phyloP scores from a whole-genome alignment of 2,113 vertebrate genomes.

The Callaeas wilsoni region DNA sequence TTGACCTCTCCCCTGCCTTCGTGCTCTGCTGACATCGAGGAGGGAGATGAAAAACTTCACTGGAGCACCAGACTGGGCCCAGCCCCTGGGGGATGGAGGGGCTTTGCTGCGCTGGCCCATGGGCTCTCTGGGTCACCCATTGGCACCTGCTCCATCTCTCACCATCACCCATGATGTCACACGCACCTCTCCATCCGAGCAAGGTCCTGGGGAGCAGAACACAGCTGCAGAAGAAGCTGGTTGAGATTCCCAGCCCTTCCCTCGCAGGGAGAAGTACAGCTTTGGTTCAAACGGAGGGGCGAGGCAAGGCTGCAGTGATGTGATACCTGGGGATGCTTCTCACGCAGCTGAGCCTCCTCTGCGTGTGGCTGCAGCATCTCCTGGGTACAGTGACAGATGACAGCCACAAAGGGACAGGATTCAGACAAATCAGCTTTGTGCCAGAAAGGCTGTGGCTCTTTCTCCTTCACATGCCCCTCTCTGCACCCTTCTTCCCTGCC shows the following conservation, averaged over 20 bases:
- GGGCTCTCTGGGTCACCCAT: background rate
- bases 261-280: background rate
- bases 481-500: background rate
- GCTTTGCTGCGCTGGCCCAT: background rate
- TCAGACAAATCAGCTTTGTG: background rate
- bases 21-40: background rate
- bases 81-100: rapidly evolving
- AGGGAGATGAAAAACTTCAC: background rate
- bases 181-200: rapidly evolving
- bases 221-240: background rate
- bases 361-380: background rate
- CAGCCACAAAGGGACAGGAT: background rate
- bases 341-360: rapidly evolving
- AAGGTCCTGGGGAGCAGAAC: background rate
- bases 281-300: background rate
- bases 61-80: background rate
- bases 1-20: background rate
- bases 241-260: background rate
- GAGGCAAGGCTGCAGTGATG: background rate
- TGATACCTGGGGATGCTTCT: background rate
- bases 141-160: background rate
- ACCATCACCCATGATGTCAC: rapidly evolving
- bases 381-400: background rate
- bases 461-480: background rate
- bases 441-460: background rate